Evolutionary conservation across 2,888 invertebrate species (phyloP).

Genomic region (Octonoba sinensis): DNA sequence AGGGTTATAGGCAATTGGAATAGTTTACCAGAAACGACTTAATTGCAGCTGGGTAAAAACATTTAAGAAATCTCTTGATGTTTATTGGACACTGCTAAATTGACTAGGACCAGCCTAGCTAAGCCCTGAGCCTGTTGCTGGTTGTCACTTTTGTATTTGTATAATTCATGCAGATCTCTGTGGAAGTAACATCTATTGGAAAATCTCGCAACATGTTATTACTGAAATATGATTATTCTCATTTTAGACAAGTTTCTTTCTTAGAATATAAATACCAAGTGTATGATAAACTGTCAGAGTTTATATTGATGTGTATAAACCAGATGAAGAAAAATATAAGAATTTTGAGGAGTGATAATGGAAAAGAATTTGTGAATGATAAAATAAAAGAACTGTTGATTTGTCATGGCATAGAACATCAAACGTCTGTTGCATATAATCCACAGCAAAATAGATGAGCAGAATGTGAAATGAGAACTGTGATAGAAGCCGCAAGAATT

Average conservation of each 20-base stretch:
- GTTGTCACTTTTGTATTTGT: too few relatives aligned
- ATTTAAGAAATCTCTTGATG: too few relatives aligned
- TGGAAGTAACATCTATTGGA: not conserved
- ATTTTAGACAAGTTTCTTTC: not conserved
- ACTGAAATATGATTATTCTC: not conserved
- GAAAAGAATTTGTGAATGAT: not conserved
- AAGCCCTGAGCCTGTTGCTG: too few relatives aligned
- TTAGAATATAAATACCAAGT: slow-evolving; percentile 5
- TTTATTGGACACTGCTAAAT: too few relatives aligned
- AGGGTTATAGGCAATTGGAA: too few relatives aligned
- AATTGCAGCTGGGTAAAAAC: too few relatives aligned
- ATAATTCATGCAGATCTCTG: slow-evolving; percentile 9
- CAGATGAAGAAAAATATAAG: slow-evolving; percentile 5
- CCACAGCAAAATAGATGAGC: not conserved
- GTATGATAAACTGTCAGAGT: not conserved
- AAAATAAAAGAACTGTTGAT: not conserved
- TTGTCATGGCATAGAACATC: slow-evolving; percentile 5
- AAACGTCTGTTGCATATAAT: not conserved
- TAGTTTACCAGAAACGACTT: too few relatives aligned
- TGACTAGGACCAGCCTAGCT: too few relatives aligned
- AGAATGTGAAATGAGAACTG: not conserved
- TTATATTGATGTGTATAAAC: slow-evolving; percentile 1
- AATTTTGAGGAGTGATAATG: too few relatives aligned
- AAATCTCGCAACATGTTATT: not conserved
- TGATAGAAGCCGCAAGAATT: not conserved